Evolutionary conservation across 2,797 vertebrate genomes (phyloP), one percentile per base, ranked within the genome.

Genomic region (Cryptoblepharus egeriae): DNA sequence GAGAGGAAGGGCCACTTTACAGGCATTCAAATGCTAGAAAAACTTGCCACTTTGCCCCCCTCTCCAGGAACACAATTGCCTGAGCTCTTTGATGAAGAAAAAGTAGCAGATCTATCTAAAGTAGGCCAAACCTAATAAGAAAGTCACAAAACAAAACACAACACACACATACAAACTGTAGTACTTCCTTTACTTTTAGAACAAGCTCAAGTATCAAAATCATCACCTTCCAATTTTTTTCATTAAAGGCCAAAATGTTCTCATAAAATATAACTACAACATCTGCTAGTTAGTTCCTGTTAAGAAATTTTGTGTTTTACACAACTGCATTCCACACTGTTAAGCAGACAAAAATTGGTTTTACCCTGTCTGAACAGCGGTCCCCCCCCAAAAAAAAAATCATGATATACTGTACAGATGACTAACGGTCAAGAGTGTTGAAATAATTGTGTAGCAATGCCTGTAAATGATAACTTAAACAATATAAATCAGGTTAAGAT

Each of bases 231-330:
- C 52, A 11, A 24, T 49, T 74, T 32, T 74, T 32, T 77, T 73
- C 49, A 45, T 45, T 58, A 68, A 4, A 76, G 80, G 10, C 57
- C 55, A 65, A 78, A 58, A 78, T 73, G 76, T 83, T 83, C 82
- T 83, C 82, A 78, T 83, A 67, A 84, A 79, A 67, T 79, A 42
- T 52, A 58, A 28, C 55, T 67, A 32, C 78, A 79, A 67, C 76
- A 79, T 84, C 76, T 77, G 70, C 37, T 74, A 60, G 37, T 37
- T n/a, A 79, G 58, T 67, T 78, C 69, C 68, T 42, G 7, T 69
- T 58, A 73, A 73, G 75, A 78, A 83, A 73, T 11, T 67, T 22
- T 45, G 3, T 64, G 75, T 20, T 58, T 26, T 15, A n/a, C n/a
- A 28, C 49, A 24, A 20, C 2, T 26, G 4, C 35, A 67, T 65